phyloP scores from a whole-genome alignment of 2,113 vertebrate species.

The Himantopus leucocephalus region DNA sequence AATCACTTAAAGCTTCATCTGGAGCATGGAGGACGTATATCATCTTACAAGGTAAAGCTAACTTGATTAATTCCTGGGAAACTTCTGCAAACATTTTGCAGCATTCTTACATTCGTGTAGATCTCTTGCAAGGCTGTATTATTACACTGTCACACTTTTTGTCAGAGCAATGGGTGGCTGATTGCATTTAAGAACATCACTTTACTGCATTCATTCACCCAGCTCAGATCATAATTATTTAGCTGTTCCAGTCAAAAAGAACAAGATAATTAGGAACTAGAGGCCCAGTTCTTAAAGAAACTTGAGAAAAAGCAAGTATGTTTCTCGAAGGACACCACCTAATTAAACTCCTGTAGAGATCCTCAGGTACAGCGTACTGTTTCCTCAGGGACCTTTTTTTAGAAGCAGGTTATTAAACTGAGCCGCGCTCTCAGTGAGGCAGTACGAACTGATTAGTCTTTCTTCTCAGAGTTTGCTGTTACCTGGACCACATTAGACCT shows the following conservation, averaged over 20 bases:
- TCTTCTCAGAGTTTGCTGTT: not conserved
- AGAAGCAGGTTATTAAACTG: not conserved
- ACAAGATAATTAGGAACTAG: not conserved
- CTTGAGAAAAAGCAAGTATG: not conserved
- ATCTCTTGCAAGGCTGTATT: not conserved
- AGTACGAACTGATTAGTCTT: not conserved
- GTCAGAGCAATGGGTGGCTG: not conserved
- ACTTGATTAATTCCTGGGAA: not conserved
- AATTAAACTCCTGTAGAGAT: constrained; percentile 12
- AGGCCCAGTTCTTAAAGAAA: not conserved
- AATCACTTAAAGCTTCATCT: constrained; percentile 4
- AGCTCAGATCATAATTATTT: not conserved
- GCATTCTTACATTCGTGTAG: not conserved
- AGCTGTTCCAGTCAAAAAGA: not conserved
- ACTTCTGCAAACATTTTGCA: not conserved
- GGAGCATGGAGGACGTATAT: not conserved
- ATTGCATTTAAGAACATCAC: not conserved
- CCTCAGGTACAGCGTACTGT: not conserved
- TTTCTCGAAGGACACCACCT: not conserved
- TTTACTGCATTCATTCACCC: not conserved
- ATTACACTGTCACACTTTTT: not conserved
- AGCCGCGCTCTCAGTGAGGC: not conserved
- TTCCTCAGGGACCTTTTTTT: not conserved
- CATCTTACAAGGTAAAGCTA: not conserved
- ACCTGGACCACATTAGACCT: not conserved